Evolutionary conservation across 2,888 invertebrate species (phyloP), one percentile per base, ranked within the genome.

Genomic region (Acanthosepion esculentum): DNA sequence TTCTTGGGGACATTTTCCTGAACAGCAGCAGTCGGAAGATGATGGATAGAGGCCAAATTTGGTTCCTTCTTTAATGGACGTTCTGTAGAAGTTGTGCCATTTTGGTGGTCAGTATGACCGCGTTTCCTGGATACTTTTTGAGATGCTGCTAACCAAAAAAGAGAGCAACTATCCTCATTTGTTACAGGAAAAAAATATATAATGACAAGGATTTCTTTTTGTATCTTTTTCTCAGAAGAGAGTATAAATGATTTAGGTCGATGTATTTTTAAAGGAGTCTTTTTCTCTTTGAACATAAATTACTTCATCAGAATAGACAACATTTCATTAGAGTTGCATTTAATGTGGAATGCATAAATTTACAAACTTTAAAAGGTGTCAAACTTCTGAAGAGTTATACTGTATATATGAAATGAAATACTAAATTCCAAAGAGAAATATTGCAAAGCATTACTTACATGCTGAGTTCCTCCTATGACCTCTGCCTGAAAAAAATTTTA

Each of bases 41-140:
- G 15, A 78, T n/a, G 78, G n/a, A n/a, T 1, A 15, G 78, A 78
- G 33, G 78, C 78, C 78, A 78, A 33, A 78, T n/a, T 78, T 78
- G 78, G 78, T 78, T 78, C 78, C 78, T n/a, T 78, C n/a, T 78
- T 78, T 78, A 78, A 33, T 78, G 78, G 78, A n/a, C n/a, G 33
- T 78, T 33, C 78, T 15, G n/a, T 33, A 18, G 78, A n/a, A 78
- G n/a, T 5, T 33, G 33, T n/a, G n/a, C 78, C 78, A n/a, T 78
- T 78, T 78, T 78, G 78, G 78, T n/a, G 33, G 78, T 78, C 78
- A 78, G 78, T n/a, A n/a, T n/a, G n/a, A 33, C 78, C 1, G n/a
- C 78, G 78, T 78, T 78, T 78, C 78, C n/a, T 78, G 5, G 4
- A n/a, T 78, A 5, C n/a, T 4, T 78, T 78, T 33, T 78, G n/a